Percentiles rank a stretch among this genome's conserved stretches.
These are phyloP conservation scores for Micoletzkya japonica DNA, from an alignment of 2,888 invertebrate species.

Conservation along the genomic window DNA sequence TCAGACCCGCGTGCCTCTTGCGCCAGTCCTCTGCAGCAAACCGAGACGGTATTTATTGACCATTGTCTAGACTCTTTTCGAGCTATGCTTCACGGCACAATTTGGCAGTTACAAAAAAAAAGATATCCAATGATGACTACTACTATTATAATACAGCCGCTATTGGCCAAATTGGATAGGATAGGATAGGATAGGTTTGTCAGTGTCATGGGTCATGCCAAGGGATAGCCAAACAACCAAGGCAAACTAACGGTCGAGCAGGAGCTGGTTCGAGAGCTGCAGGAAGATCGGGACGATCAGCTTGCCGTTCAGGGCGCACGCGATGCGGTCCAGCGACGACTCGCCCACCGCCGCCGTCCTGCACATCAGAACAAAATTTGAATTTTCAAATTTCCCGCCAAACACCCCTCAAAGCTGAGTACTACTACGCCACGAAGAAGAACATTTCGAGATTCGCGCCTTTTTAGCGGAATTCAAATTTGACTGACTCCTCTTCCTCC, in stretches of 20 bases:
- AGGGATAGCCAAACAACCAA: neutral
- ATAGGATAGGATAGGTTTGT: no score
- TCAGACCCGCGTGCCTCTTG: slow-evolving; percentile 86
- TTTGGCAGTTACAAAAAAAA: neutral
- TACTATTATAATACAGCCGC: no score
- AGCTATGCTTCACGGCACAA: neutral
- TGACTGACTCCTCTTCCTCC: slow-evolving; percentile 73
- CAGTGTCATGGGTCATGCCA: no score
- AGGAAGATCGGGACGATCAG: slow-evolving; percentile 75
- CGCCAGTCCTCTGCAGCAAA: slow-evolving; percentile 67
- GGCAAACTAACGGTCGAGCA: slow-evolving; percentile 19
- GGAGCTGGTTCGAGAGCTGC: slow-evolving; percentile 17
- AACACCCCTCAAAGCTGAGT: no score
- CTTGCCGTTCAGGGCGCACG: slow-evolving; percentile 93
- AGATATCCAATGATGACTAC: no score
- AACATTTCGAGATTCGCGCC: no score
- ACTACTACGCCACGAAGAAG: no score
- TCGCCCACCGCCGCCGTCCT: slow-evolving; percentile 89
- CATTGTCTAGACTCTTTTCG: neutral
- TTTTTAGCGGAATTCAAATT: neutral
- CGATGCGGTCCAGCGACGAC: slow-evolving; percentile 90
- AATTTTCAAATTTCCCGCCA: neutral
- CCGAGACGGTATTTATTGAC: no score
- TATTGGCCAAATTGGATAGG: no score
- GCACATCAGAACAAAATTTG: neutral